Conservation (phyloP, 2,797 vertebrate species). For the Lepus townsendii region DNA sequence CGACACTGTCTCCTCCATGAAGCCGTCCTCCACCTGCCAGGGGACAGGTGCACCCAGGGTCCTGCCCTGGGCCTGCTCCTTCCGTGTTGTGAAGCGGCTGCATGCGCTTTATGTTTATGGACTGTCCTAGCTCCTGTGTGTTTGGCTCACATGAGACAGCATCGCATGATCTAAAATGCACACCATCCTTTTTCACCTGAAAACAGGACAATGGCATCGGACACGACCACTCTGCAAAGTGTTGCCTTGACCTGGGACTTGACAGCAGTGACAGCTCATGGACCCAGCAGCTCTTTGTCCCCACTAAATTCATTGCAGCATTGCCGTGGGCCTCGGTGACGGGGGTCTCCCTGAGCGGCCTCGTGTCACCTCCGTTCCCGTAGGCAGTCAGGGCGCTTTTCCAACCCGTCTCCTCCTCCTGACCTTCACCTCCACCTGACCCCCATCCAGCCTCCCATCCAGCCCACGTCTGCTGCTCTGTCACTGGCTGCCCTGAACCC, state of each 20-base stretch:
- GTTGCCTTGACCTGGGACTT: not conserved
- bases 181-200: not conserved
- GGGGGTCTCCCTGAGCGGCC: not conserved
- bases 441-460: no score
- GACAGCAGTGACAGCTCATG: not conserved
- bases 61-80: not conserved
- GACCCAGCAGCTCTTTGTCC: not conserved
- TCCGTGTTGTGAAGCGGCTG: not conserved
- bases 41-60: not conserved
- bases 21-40: not conserved
- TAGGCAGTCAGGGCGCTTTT: accelerated
- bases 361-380: not conserved
- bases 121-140: not conserved
- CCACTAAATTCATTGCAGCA: not conserved
- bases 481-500: not conserved
- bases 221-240: not conserved
- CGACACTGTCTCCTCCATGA: not conserved
- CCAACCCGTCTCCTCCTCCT: not conserved
- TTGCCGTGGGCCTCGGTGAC: not conserved
- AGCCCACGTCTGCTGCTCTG: not conserved
- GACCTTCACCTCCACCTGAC: not conserved
- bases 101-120: not conserved
- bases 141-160: not conserved
- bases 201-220: not conserved
- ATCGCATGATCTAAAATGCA: not conserved